Evolutionary conservation across 2,888 invertebrate genomes (phyloP), one percentile per base, ranked within the genome.

Genomic region (Tromatobia lineatoria): DNA sequence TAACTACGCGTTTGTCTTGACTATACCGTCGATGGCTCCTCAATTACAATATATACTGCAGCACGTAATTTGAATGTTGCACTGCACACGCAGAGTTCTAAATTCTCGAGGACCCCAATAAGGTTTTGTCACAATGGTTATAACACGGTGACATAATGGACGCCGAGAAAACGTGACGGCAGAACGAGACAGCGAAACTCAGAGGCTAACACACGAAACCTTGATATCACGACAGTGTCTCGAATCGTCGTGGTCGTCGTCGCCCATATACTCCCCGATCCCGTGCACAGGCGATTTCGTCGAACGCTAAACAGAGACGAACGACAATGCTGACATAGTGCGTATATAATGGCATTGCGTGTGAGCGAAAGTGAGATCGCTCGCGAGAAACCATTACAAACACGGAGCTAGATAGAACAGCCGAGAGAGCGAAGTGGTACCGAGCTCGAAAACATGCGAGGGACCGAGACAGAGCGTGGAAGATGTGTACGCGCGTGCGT

Each of bases 401-500:
- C 25, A 75, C 61, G 29, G 45, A 57, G 57, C 23, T 67, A 18
- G 61, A 70, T 20, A 47, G 42, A 69, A 34, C 29, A 70, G 23
- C 71, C 66, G 57, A 69, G 38, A 45, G 59, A 59, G 79, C 67
- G 80, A 74, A 67, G 71, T 45, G 73, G 57, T 47, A 42, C 20
- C 57, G 54, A 66, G 66, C 71, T 34, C 57, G 50, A 47, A n/a
- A 79, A 71, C 15, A 61, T 59, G 42, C 52, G 64, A 20, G 11
- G 18, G 50, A 29, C 15, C 34, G 73, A 54, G 74, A 66, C 38
- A 38, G 78, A 75, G 64, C 64, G 57, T 52, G 66, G 57, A 76
- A 82, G 70, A 79, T 64, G 11, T 69, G 29, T 38, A 76, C 82
- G 82, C 83, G 82, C 83, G 82, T 78, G 84, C 82, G 87, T 74